These are phyloP conservation scores for Oreonectes daqikongensis DNA, from an alignment of 2,797 vertebrate genomes.

Conservation along the genomic window DNA sequence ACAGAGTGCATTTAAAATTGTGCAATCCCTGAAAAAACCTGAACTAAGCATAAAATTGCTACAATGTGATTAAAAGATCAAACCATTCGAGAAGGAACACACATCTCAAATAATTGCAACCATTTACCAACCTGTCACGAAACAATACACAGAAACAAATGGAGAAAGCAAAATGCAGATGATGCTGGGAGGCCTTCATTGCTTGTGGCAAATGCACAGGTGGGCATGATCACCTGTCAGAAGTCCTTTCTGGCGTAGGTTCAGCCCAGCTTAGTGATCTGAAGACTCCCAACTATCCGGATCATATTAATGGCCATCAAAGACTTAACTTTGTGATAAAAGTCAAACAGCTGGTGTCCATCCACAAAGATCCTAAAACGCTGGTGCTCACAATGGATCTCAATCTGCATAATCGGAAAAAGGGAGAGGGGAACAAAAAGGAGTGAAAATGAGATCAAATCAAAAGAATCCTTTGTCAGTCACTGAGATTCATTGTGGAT, in stretches of 20 bases:
- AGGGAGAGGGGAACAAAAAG: neutral
- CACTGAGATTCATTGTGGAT: slow-evolving; percentile 26
- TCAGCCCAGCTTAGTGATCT: slow-evolving; percentile 97
- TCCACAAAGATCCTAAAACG: slow-evolving; percentile 98
- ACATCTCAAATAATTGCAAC: slow-evolving; percentile 57
- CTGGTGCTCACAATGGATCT: slow-evolving; percentile 98
- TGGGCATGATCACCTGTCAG: slow-evolving; percentile 59
- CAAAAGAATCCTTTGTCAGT: slow-evolving; percentile 37
- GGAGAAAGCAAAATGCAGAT: slow-evolving; percentile 56
- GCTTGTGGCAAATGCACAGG: slow-evolving; percentile 64
- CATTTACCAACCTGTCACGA: slow-evolving; percentile 53
- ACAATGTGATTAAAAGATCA: slow-evolving; percentile 37
- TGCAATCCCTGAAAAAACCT: slow-evolving; percentile 62
- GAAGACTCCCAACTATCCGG: slow-evolving; percentile 94
- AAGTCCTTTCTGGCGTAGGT: slow-evolving; percentile 64
- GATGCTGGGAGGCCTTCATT: slow-evolving; percentile 50
- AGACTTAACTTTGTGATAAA: slow-evolving; percentile 97
- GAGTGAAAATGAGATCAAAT: slow-evolving; percentile 8
- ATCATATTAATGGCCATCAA: slow-evolving; percentile 93
- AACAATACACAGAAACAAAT: slow-evolving; percentile 26
- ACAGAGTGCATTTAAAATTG: slow-evolving; percentile 53
- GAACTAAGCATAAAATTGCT: slow-evolving; percentile 36
- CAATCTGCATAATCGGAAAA: slow-evolving; percentile 78
- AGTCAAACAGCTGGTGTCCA: slow-evolving; percentile 99
- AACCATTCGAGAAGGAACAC: slow-evolving; percentile 44